Evolutionary conservation across 2,797 vertebrate genomes (phyloP), one percentile per base, ranked within the genome.

Genomic region (Epinephelus awoara): DNA sequence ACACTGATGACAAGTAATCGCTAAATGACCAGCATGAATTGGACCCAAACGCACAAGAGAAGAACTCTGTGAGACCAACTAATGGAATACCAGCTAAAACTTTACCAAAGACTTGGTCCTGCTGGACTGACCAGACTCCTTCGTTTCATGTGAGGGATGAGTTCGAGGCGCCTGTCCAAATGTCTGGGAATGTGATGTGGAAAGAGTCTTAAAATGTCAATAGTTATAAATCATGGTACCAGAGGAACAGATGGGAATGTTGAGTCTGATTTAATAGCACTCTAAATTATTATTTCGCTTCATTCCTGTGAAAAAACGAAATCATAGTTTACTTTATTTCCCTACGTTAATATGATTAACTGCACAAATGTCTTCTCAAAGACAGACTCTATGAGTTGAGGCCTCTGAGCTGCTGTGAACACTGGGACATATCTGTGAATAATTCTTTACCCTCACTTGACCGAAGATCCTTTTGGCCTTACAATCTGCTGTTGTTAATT

Each of bases 61-160:
- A 74, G 64, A 64, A 47, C 42, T 25, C 29, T 47, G 49, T 58
- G 18, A 78, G 50, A 47, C 29, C 0, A 72, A 47, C 49, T 51
- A 6, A 61, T 38, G 58, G 21, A 65, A 68, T n/a, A 57, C 49
- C 56, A 62, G 64, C 64, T 21, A 29, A 49, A 77, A 62, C 51
- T 64, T 68, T 38, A 79, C 85, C 80, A 78, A 88, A 90, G 81
- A 84, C 80, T 54, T 19, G 25, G 63, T 46, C 51, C 15, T 52
- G 71, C 50, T 75, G 72, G 56, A 66, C 62, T 19, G 25, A 66
- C 40, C 42, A 25, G 42, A 68, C 23, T 40, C 47, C 19, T 17
- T 44, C 19, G 27, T 52, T 64, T 74, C 23, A n/a, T 17, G n/a
- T 40, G 34, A 64, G 19, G 9, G 34, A 34, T 5, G 29, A 67